Base-by-base conservation (phyloP, 2,113 vertebrate species). In the Lethenteron camtschaticum region DNA sequence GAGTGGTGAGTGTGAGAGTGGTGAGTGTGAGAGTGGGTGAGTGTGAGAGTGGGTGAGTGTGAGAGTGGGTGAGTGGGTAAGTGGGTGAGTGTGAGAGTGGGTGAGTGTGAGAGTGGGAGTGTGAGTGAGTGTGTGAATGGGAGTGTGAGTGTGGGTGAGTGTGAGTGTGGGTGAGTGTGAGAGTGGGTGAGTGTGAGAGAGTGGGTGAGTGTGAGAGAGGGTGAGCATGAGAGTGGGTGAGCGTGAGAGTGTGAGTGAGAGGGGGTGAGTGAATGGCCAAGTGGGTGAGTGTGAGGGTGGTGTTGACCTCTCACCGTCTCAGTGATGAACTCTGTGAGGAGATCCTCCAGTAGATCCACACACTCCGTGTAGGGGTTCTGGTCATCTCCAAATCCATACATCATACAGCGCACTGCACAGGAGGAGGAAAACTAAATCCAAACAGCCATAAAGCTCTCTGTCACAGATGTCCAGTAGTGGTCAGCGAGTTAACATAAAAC, bases 341-440 rank as follows among this genome's bases (percentile, higher is more conserved):
- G 81, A 70, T 99, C 94, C 78, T 99, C 94, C 69, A 99, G 82
- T 70, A 99, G 96, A 73, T 99, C 94, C 75, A 99, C 94, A 0
- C 91, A 96, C 71, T 99, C 94, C 2, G 94, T 99, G 69, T 99
- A 96, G 56, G 94, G 94, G 76, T 99, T 99, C 82, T 99, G 94
- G 77, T 99, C 94, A 66, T 99, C 94, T 9, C 94, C 94, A 1
- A 99, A 99, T 2, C 94, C 94, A 75, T 99, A 99, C 94, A 99
- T 99, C 94, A 99, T 99, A 73, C 94, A 99, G 2, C 94, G 82
- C 14, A 99, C 84, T 86, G 77, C 56, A 71, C 71, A 16, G 57
- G 56, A 69, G 55, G 72, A 68, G 58, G 12, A 8, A 63, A 71
- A 12, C 56, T 56, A 20, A 55, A 18, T 59, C 58, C 20, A 55